A percentile compares a stretch with the other conserved stretches of the same genome.
Conservation (phyloP, 2,888 invertebrate species). For the Rhagophthalmus giganteus region DNA sequence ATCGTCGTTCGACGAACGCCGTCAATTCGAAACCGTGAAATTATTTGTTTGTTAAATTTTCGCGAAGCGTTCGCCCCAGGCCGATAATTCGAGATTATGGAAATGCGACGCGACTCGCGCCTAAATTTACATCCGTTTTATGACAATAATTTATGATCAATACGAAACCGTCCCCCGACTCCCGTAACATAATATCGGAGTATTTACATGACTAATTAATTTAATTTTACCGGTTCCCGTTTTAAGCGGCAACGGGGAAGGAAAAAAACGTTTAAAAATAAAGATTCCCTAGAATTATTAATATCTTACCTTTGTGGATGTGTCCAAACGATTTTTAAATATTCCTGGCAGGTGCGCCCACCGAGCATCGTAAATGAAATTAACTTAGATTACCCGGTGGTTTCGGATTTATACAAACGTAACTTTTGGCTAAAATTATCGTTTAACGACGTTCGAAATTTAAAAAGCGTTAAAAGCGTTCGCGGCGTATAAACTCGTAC, state of each 20-base stretch:
- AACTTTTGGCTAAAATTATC: background rate
- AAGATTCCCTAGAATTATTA: conserved; percentile 6
- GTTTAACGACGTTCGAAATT: background rate
- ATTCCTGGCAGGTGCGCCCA: background rate
- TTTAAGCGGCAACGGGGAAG: background rate
- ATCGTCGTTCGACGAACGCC: conserved; percentile 23
- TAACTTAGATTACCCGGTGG: too few species aligned
- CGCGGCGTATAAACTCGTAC: background rate
- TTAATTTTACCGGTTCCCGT: background rate
- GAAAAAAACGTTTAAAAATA: background rate
- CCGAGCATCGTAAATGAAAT: too few species aligned
- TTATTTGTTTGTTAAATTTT: too few species aligned
- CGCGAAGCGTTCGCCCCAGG: too few species aligned
- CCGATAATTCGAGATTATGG: too few species aligned
- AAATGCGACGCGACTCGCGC: too few species aligned
- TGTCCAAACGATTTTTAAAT: background rate
- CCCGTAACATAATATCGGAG: background rate
- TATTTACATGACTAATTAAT: background rate
- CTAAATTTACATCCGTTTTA: background rate
- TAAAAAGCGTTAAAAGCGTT: conserved; percentile 4
- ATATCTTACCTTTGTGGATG: background rate
- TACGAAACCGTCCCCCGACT: background rate
- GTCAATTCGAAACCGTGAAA: background rate
- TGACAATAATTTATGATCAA: background rate
- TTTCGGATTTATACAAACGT: background rate